Evolutionary conservation across 2,113 vertebrate species (phyloP), one percentile per base, ranked within the genome.

Genomic region (Dasypus novemcinctus): DNA sequence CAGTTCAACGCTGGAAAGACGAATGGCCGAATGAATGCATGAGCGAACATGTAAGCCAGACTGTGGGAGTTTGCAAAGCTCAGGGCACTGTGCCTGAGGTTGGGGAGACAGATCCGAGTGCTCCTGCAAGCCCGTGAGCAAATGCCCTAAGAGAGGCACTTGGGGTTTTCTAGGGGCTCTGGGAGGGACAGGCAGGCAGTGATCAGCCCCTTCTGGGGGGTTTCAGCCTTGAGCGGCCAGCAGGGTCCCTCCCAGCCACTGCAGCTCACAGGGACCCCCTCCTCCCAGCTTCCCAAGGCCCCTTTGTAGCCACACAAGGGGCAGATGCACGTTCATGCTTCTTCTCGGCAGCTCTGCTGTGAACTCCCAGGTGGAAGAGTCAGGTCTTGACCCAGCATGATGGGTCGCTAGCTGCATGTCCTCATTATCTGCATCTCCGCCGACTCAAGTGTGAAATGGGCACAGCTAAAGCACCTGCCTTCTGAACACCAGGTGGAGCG

Each of bases 401-500:
- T n/a, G 25, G 15, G 8, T 13, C 33, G 14, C 46, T 43, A 17
- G 14, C 43, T 46, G 25, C n/a, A 1, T 7, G 11, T 13, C 29
- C 71, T 72, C 15, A 2, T 2, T 21, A 1, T 2, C 7, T 4
- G 15, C 27, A 4, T 46, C 41, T 91, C 31, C 27, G 54, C 14
- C n/a, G 36, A 4, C 68, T 31, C 46, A 31, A 64, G 2, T 27
- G 12, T 57, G 1, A 29, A 6, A 2, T 17, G 31, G n/a, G 68
- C 43, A 6, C 71, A 17, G 57, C 27, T 21, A 21, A 27, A 4
- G 66, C 13, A 7, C 71, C 29, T 27, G 27, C n/a, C 41, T 27
- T 6, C 36, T 15, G 43, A 31, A 6, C 15, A 2, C 21, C 6
- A 10, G 43, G 6, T 5, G 13, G 5, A 0, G 0, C 0, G 11